These are phyloP conservation scores for Orgyia antiqua DNA, from an alignment of 2,888 invertebrate species.

Conservation along the genomic window DNA sequence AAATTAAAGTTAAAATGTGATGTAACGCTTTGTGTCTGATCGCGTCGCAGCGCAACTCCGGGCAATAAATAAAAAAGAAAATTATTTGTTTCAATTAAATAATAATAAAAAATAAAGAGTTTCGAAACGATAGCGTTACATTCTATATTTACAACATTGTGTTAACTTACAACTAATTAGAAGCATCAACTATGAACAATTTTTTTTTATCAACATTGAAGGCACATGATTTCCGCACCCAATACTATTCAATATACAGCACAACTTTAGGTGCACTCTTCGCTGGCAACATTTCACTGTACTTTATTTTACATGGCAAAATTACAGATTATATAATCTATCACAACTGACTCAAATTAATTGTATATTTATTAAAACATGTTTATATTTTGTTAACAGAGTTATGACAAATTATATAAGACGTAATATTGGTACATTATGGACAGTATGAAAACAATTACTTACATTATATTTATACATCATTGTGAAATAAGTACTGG, in stretches of 20 bases:
- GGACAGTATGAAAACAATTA: slow-evolving; percentile 54
- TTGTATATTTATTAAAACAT: no score
- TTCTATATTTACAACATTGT: slow-evolving; percentile 69
- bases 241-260: slow-evolving; percentile 55
- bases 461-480: slow-evolving; percentile 41
- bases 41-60: slow-evolving; percentile 41
- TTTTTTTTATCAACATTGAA: slow-evolving; percentile 70
- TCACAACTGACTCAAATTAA: slow-evolving; percentile 26
- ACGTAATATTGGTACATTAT: slow-evolving; percentile 31
- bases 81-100: slow-evolving; percentile 52
- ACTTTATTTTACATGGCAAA: slow-evolving; percentile 36
- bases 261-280: slow-evolving; percentile 53
- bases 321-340: slow-evolving; percentile 25
- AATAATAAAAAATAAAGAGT: slow-evolving; percentile 67
- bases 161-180: slow-evolving; percentile 68
- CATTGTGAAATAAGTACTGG: slow-evolving; percentile 44
- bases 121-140: slow-evolving; percentile 60
- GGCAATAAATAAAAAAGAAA: slow-evolving; percentile 68
- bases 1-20: no score
- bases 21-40: slow-evolving; percentile 21
- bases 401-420: slow-evolving; percentile 24
- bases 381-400: no score
- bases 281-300: slow-evolving; percentile 43
- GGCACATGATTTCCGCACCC: slow-evolving; percentile 78
- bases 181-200: slow-evolving; percentile 76